These are phyloP conservation scores for Dendrocincla fuliginosa DNA, from an alignment of 2,797 vertebrate species.

Conservation along the genomic window DNA sequence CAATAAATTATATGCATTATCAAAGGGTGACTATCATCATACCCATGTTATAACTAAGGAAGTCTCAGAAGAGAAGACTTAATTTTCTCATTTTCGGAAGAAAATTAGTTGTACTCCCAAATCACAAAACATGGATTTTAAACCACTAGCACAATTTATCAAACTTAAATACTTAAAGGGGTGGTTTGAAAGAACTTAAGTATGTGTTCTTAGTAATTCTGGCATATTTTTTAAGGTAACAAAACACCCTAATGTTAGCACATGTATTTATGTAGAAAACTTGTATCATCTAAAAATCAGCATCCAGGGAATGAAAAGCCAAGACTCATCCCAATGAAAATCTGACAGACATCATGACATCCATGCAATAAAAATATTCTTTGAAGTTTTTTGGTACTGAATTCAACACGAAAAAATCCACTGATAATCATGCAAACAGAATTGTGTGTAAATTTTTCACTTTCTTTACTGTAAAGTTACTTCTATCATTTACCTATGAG, in stretches of 20 bases:
- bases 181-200: background rate
- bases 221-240: background rate
- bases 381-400: background rate
- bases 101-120: conserved; percentile 58
- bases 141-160: conserved; percentile 32
- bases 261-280: background rate
- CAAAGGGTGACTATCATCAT: conserved; percentile 16
- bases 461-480: background rate
- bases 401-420: background rate
- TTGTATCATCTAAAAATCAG: background rate
- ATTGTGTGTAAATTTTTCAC: background rate
- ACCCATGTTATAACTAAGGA: conserved; percentile 6
- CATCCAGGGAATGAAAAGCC: background rate
- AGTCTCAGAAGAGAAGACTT: conserved; percentile 50
- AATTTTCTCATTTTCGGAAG: conserved; percentile 67
- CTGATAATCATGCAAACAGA: background rate
- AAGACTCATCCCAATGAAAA: background rate
- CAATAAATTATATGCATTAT: conserved; percentile 62
- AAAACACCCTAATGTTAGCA: background rate
- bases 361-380: background rate
- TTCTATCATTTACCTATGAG: background rate
- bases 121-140: conserved; percentile 53
- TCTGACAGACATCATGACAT: background rate
- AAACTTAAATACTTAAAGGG: conserved; percentile 7
- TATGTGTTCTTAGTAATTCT: background rate